These are phyloP conservation scores for Hirtodrosophila trivittata DNA, from an alignment of 2,888 invertebrate species.

Conservation along the genomic window DNA sequence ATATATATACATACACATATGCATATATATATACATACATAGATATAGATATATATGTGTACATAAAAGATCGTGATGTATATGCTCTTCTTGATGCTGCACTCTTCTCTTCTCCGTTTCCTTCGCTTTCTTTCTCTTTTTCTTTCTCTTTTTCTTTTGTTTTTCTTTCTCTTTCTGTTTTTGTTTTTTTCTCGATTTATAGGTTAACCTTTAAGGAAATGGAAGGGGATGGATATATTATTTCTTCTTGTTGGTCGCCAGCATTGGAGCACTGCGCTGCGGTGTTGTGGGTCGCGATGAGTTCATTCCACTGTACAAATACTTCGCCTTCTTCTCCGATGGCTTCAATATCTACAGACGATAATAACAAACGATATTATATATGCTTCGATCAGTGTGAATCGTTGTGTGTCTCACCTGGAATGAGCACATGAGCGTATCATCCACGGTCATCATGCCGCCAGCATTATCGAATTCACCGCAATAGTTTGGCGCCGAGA, in stretches of 20 bases:
- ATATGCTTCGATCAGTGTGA: too few relatives aligned
- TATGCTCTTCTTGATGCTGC: constrained; percentile 20
- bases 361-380: too few relatives aligned
- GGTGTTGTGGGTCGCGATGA: constrained; percentile 94
- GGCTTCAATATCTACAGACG: constrained; percentile 96
- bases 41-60: constrained; percentile 42
- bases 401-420: too few relatives aligned
- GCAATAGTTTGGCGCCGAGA: constrained; percentile 99
- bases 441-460: constrained; percentile 99
- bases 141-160: constrained; percentile 21
- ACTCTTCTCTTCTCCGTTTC: constrained; percentile 38
- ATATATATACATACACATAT: constrained; percentile 21
- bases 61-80: constrained; percentile 59
- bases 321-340: constrained; percentile 99
- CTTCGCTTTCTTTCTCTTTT: constrained; percentile 16
- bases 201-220: constrained; percentile 82
- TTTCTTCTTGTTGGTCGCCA: constrained; percentile 84
- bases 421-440: constrained; percentile 99
- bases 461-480: constrained; percentile 99
- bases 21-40: constrained; percentile 36
- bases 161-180: constrained; percentile 39
- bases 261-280: constrained; percentile 88
- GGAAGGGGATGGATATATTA: constrained; percentile 84
- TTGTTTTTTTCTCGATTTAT: constrained; percentile 40
- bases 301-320: constrained; percentile 96